A percentile compares a stretch with the other conserved stretches of the same genome.
Evolutionary conservation across 2,797 vertebrate species (phyloP).

Genomic region (Pseudochaenichthys georgianus): DNA sequence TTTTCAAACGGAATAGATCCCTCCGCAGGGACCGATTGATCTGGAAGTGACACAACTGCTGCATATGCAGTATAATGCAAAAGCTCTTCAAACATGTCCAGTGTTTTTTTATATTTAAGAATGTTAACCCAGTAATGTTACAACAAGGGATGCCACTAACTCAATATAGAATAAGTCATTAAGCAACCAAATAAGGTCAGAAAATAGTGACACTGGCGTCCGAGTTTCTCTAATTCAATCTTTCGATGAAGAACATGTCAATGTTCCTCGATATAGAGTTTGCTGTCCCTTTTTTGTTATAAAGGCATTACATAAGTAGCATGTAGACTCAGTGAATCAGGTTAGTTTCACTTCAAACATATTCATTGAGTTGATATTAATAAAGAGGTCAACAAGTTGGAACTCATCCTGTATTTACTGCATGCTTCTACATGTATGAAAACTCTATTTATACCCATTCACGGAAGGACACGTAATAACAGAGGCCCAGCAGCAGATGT

Average conservation of each 20-base stretch:
- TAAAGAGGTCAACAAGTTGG: not conserved
- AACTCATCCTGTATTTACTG: not conserved
- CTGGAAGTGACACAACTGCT: constrained; percentile 29
- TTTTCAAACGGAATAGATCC: constrained; percentile 58
- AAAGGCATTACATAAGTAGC: not conserved
- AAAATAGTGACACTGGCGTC: too few relatives aligned
- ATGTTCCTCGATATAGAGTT: not conserved
- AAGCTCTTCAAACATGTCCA: constrained; percentile 10
- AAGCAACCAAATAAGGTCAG: too few relatives aligned
- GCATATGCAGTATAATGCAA: constrained; percentile 24
- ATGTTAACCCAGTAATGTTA: not conserved
- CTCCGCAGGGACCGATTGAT: constrained; percentile 48
- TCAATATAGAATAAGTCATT: too few relatives aligned
- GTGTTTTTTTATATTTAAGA: constrained; percentile 8
- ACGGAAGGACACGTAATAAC: constrained; percentile 9
- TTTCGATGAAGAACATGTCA: too few relatives aligned
- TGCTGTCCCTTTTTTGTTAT: not conserved
- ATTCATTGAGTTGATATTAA: not conserved
- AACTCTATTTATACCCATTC: constrained; percentile 10
- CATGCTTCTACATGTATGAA: not conserved
- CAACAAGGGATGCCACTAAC: too few relatives aligned
- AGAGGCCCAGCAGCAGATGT: not conserved
- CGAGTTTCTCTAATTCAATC: too few relatives aligned
- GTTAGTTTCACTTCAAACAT: not conserved
- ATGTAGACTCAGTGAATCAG: not conserved